Conservation (phyloP, 2,113 vertebrate genomes). For the Ailurus styani region DNA sequence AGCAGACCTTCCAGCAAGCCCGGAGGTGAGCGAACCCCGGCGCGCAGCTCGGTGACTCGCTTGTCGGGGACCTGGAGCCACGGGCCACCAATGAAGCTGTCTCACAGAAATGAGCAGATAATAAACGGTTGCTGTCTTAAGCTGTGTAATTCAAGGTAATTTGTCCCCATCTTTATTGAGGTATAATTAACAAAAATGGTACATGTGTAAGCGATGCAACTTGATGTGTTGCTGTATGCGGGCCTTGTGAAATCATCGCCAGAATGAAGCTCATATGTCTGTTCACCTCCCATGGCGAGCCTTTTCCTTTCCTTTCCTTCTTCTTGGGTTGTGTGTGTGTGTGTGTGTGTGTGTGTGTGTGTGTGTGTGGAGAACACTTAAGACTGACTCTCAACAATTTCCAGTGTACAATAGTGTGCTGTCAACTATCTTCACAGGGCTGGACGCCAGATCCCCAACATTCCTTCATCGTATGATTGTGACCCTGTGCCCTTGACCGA, state of each 20-base stretch:
- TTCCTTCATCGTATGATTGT: neutral
- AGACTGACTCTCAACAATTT: neutral
- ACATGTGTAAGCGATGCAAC: too few relatives aligned
- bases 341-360: too few relatives aligned
- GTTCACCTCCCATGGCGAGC: neutral
- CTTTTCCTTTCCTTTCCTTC: neutral
- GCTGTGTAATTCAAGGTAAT: neutral
- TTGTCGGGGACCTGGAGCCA: neutral
- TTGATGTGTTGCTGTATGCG: too few relatives aligned
- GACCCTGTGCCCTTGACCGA: neutral
- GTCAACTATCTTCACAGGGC: neutral
- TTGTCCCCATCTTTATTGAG: neutral
- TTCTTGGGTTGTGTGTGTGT: too few relatives aligned
- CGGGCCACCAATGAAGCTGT: accelerated
- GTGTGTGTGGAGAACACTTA: neutral
- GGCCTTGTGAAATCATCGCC: neutral
- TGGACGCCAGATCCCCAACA: neutral
- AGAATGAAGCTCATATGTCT: neutral
- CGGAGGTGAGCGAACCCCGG: neutral
- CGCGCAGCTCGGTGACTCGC: accelerated
- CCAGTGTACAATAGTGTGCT: accelerated
- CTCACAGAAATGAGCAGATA: neutral
- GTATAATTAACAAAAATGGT: neutral
- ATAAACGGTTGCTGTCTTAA: neutral
- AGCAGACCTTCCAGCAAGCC: too few relatives aligned